A percentile compares a stretch with the other conserved stretches of the same genome.
Evolutionary conservation across 2,797 vertebrate species (phyloP).

Genomic region (Scarus forsteni): DNA sequence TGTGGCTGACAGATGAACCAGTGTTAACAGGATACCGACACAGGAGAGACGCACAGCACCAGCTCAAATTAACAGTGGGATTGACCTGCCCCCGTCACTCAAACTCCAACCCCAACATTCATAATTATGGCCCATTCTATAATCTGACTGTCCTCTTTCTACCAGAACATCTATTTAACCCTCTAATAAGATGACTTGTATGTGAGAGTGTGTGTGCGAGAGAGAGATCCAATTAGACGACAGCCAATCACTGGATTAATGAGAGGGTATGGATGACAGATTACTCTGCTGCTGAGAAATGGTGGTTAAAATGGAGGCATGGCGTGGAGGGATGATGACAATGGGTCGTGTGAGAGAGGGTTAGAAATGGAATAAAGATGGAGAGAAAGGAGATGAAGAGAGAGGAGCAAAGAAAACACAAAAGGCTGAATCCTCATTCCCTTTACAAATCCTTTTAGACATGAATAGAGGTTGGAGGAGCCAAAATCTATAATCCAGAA

Average conservation of each 20-base stretch:
- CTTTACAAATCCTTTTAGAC: conserved; percentile 64
- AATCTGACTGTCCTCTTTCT: conserved; percentile 57
- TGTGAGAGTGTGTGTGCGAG: neutral
- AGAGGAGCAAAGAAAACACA: conserved; percentile 35
- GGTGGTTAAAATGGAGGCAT: conserved; percentile 15
- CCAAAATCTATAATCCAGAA: conserved; percentile 57
- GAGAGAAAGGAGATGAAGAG: conserved; percentile 34
- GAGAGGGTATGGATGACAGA: conserved; percentile 77
- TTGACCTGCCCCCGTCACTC: conserved; percentile 58
- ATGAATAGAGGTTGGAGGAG: conserved; percentile 40
- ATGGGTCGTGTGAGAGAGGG: conserved; percentile 21
- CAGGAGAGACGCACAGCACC: conserved; percentile 11
- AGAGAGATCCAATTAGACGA: conserved; percentile 84
- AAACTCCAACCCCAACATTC: conserved; percentile 57
- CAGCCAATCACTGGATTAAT: conserved; percentile 84
- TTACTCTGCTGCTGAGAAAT: conserved; percentile 29
- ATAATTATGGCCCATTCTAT: conserved; percentile 59
- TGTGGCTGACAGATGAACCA: conserved; percentile 48
- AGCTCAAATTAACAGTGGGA: conserved; percentile 44
- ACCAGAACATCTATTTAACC: conserved; percentile 83
- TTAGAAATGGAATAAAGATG: conserved; percentile 46
- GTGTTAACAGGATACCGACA: conserved; percentile 43
- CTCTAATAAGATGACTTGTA: conserved; percentile 82
- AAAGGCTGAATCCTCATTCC: conserved; percentile 49
- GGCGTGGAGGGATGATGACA: conserved; percentile 33